Conservation (phyloP, 2,888 invertebrate genomes). For the Rhodophaea formosa region DNA sequence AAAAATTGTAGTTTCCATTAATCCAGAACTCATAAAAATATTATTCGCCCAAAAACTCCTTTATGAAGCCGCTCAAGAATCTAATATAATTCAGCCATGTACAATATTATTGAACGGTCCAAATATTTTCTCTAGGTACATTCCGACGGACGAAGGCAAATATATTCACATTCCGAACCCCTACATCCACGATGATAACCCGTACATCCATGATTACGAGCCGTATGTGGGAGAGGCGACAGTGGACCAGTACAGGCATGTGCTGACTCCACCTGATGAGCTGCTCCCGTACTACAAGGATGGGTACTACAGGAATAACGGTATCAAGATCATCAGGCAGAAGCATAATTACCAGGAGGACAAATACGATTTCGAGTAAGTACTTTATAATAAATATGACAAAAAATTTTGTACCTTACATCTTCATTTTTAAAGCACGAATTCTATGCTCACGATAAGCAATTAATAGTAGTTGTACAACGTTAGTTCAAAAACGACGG, state of each 20-base stretch:
- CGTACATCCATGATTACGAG: conserved; percentile 71
- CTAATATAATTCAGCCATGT: not conserved
- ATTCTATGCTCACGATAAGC: too few relatives aligned
- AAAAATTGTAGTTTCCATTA: not conserved
- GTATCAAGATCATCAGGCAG: conserved; percentile 75
- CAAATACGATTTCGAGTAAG: conserved; percentile 78
- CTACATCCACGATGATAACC: conserved; percentile 76
- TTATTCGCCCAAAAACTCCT: not conserved
- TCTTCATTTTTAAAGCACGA: too few relatives aligned
- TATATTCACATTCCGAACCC: conserved; percentile 78
- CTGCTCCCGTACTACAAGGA: conserved; percentile 69
- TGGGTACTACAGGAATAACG: conserved; percentile 76
- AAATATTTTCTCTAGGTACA: conserved; percentile 59
- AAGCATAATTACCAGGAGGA: conserved; percentile 74
- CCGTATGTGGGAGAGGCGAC: conserved; percentile 74
- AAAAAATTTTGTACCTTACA: too few relatives aligned
- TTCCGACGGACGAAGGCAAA: conserved; percentile 70
- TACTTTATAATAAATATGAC: conserved; percentile 35
- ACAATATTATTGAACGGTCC: conserved; percentile 10
- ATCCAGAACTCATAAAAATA: not conserved
- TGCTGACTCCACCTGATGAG: conserved; percentile 57
- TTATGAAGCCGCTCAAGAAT: not conserved
- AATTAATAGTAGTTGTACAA: too few relatives aligned
- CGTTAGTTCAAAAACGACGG: too few relatives aligned
- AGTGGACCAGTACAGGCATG: conserved; percentile 60